Evolutionary conservation across 2,888 invertebrate species (phyloP), one percentile per base, ranked within the genome.

Genomic region (Ferdinandea cuprea): DNA sequence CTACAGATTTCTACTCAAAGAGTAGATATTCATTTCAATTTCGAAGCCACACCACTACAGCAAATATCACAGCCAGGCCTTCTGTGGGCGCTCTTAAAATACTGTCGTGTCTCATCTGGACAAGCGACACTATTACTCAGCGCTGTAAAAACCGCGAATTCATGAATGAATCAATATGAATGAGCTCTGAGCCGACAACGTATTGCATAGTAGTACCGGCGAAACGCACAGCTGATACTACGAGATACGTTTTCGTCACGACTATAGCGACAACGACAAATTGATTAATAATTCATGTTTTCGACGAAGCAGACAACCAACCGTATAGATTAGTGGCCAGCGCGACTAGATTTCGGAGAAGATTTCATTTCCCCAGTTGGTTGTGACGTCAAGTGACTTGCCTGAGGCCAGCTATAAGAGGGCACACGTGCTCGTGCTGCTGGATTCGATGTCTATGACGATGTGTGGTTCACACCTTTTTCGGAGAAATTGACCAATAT

Each of bases 101-200:
- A 3, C 1, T 15, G 56, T 25, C 56, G 56, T 58, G 17, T 21
- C 35, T 35, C 48, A 50, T 37, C 48, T 25, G 32, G 42, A 6
- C 61, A 40, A 19, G 46, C 65, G 32, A 56, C 65, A 30, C 21
- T 21, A 56, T 73, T 74, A 74, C 74, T 74, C 74, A 74, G 48
- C 74, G 58, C 46, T 42, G 58, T 44, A 52, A 74, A 74, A 66
- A 58, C 66, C 74, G 58, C 58, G 50, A 50, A 17, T 74, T 74
- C 59, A 74, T 74, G 74, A 74, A 74, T 74, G 74, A 74, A 74
- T 69, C 56, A 68, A n/a, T n/a, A n/a, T n/a, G n/a, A n/a, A 69
- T 32, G 15, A 40, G 5, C 13, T n/a, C 7, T n/a, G n/a, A 9
- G 35, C n/a, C 11, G 25, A 48, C 19, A 44, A n/a, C 19, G 61